These are phyloP conservation scores for Grantiella picta DNA, from an alignment of 2,113 vertebrate genomes.

Conservation along the genomic window DNA sequence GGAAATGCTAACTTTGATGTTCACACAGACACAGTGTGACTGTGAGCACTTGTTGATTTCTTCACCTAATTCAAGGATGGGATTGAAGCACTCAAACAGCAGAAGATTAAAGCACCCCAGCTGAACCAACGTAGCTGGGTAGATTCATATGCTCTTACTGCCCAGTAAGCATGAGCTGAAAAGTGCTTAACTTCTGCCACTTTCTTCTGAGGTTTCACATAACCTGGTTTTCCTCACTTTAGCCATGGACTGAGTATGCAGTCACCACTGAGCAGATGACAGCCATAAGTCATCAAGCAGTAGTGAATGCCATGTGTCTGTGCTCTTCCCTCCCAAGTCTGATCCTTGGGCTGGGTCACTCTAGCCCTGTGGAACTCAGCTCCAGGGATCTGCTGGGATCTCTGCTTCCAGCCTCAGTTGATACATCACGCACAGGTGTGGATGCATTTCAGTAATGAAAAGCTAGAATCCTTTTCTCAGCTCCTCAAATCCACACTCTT, in stretches of 20 bases:
- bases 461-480: neutral
- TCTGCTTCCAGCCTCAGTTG: neutral
- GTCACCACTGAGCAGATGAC: neutral
- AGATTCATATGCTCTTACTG: neutral
- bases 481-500: neutral
- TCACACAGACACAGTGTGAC: neutral
- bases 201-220: neutral
- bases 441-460: neutral
- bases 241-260: neutral
- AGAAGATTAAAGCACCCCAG: neutral
- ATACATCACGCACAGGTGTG: rapidly evolving
- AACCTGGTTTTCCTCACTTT: neutral
- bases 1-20: neutral
- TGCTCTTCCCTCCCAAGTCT: neutral
- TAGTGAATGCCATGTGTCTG: neutral
- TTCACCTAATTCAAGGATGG: neutral
- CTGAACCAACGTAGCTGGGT: neutral
- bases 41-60: neutral
- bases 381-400: neutral
- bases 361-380: too few relatives aligned
- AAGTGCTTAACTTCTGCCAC: neutral
- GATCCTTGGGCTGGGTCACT: neutral
- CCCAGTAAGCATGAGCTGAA: neutral
- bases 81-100: neutral
- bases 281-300: neutral